Percentiles rank a stretch among this genome's conserved stretches.
These are phyloP conservation scores for Graptemys geographica DNA, from an alignment of 2,797 vertebrate species.

Conservation along the genomic window DNA sequence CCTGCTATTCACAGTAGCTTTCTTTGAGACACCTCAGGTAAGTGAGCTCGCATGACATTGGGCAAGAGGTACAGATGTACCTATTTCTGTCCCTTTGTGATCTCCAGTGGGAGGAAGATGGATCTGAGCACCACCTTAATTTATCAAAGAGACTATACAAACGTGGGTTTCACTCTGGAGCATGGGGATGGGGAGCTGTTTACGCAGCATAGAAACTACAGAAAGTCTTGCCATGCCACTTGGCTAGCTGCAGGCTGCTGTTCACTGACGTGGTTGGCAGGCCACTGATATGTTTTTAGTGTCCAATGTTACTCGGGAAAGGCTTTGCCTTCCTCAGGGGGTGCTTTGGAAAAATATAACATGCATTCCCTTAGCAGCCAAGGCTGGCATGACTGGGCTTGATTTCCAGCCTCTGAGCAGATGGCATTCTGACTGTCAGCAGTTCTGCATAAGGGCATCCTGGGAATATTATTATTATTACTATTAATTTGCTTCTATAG, in stretches of 20 bases:
- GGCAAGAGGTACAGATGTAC: neutral
- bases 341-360: rapidly evolving
- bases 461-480: neutral
- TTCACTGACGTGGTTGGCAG: rapidly evolving
- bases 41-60: neutral
- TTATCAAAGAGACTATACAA: neutral
- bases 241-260: rapidly evolving
- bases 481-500: neutral
- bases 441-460: neutral
- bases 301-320: rapidly evolving
- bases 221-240: neutral
- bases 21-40: neutral
- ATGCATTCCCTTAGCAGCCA: rapidly evolving
- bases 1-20: neutral
- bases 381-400: neutral
- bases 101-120: neutral
- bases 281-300: rapidly evolving
- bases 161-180: neutral
- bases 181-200: rapidly evolving
- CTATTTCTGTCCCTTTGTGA: neutral
- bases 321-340: rapidly evolving
- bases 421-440: neutral
- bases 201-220: rapidly evolving
- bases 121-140: neutral
- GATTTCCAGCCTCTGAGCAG: rapidly evolving